Base-by-base conservation (phyloP, 2,888 invertebrate genomes). In the Thumatha senex region DNA sequence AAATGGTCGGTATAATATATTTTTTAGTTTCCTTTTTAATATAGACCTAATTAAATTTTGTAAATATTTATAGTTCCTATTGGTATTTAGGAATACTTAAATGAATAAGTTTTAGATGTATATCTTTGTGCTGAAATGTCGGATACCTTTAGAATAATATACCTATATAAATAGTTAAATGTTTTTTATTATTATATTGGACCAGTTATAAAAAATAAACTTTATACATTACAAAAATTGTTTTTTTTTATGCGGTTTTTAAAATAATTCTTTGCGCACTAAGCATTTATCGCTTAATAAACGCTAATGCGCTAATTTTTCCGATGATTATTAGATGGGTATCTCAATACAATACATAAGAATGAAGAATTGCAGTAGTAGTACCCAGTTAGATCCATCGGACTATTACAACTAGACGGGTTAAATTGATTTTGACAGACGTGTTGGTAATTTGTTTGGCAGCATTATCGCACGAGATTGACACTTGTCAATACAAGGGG, bases 31-130 rank as follows among this genome's bases (percentile, higher is more conserved):
- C 34, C 31, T 33, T 45, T 42, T 44, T 33, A 11, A 34, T 35
- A 1, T 43, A 10, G n/a, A n/a, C n/a, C n/a, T 44, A 18, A 33
- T 29, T 51, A 52, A 41, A 54, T n/a, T 36, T 44, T 69, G 70
- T 67, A 62, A 55, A 61, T 70, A 71, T 65, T 38, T 54, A 64
- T 69, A 72, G 72, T 72, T 72, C 74, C 72, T 71, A 69, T 61
- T 61, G 54, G 53, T 53, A 63, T 55, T 46, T 54, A 50, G 33
- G 5, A 2, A 31, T 58, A 58, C 31, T n/a, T 31, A 47, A 45
- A 49, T 14, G 18, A 24, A 24, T 24, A 24, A 24, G 18, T 24
- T 24, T 24, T 43, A 36, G 18, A 31, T 45, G 56, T 31, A 40
- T 54, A 36, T 11, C 11, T 14, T 30, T 36, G 5, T 14, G 29